A percentile compares a stretch with the other conserved stretches of the same genome.
Conservation (phyloP, 2,113 vertebrate species). For the Pterocles orientalis region DNA sequence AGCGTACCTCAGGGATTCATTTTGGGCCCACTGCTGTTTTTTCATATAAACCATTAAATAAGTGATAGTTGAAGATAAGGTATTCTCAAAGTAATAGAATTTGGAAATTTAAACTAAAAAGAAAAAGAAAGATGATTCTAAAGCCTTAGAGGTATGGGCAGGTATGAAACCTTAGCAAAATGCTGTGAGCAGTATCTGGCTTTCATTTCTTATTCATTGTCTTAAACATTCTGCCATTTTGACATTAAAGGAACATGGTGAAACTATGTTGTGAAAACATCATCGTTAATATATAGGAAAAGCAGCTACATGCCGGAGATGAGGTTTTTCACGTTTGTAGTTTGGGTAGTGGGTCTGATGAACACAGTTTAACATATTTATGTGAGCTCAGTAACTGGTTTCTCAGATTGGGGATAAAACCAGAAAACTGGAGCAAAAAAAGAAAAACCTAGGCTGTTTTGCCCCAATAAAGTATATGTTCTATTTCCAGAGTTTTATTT, state of each 20-base stretch:
- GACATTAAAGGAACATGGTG: neutral
- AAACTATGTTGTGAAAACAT: neutral
- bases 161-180: neutral
- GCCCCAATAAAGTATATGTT: neutral
- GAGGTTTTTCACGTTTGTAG: neutral
- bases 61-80: constrained; percentile 41
- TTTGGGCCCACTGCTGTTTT: neutral
- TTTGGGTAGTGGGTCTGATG: neutral
- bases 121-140: neutral
- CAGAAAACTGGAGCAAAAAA: neutral
- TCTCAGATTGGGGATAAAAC: neutral
- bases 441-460: neutral
- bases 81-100: constrained; percentile 4
- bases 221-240: neutral
- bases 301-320: neutral
- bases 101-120: neutral
- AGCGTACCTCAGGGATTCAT: neutral
- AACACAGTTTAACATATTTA: neutral
- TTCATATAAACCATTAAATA: constrained; percentile 35
- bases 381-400: neutral
- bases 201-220: neutral
- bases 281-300: neutral
- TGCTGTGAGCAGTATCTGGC: neutral
- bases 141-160: neutral
- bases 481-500: neutral